Evolutionary conservation across 2,888 invertebrate genomes (phyloP).

Genomic region (Uropetala carovei): DNA sequence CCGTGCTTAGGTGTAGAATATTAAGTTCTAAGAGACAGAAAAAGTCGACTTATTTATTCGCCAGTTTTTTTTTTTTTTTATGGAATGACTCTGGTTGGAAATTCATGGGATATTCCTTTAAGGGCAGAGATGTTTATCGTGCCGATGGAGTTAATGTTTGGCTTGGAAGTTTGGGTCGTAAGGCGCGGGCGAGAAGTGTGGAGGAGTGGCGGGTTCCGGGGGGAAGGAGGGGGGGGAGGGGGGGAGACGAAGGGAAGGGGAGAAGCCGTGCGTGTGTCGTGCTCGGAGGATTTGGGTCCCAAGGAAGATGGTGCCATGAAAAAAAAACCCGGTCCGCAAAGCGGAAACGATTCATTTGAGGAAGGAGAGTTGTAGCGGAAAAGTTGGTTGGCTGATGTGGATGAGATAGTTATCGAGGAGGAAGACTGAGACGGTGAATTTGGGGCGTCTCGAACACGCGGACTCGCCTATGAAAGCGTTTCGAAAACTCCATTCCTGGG

Average conservation of each 20-base stretch:
- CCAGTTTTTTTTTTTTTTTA: constrained; percentile 19
- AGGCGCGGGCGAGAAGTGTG: neutral
- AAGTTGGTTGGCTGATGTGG: constrained; percentile 1
- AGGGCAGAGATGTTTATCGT: neutral
- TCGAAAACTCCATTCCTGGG: neutral
- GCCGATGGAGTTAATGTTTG: constrained; percentile 12
- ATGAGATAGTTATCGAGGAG: constrained; percentile 43
- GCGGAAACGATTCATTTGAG: constrained; percentile 56
- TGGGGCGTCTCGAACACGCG: constrained; percentile 13
- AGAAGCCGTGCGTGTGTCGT: neutral
- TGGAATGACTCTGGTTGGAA: neutral
- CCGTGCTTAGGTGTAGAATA: neutral
- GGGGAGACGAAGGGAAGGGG: neutral
- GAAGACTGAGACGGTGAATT: constrained; percentile 18
- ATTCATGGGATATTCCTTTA: neutral
- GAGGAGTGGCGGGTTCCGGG: neutral
- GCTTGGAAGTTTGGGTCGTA: constrained; percentile 13
- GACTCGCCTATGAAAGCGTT: constrained; percentile 28
- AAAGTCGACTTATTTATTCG: constrained; percentile 4
- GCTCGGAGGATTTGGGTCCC: neutral
- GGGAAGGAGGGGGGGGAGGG: neutral
- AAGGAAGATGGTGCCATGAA: neutral
- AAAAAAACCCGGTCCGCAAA: neutral
- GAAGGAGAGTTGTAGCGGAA: constrained; percentile 9
- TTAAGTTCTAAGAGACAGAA: neutral